phyloP scores from a whole-genome alignment of 2,113 vertebrate genomes.

The Cygnus atratus region DNA sequence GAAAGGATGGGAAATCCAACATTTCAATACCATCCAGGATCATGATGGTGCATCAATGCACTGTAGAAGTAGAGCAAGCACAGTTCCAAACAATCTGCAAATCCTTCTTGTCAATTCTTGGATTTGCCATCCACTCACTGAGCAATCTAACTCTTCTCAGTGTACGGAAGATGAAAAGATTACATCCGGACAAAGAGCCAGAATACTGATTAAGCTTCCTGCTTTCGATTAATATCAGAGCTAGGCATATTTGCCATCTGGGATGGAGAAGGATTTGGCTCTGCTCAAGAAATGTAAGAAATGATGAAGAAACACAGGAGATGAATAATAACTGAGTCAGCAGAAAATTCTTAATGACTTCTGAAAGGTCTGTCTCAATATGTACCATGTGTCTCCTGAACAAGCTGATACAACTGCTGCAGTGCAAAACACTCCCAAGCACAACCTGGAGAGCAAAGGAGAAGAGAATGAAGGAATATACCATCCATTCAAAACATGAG shows the following conservation, averaged over 20 bases:
- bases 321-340: conserved; percentile 11
- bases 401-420: not conserved
- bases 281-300: not conserved
- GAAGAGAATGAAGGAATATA: not conserved
- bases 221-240: conserved; percentile 37
- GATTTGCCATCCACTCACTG: not conserved
- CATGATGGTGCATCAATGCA: not conserved
- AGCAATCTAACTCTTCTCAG: not conserved
- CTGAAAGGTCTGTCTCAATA: conserved; percentile 36
- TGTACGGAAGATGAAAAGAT: not conserved
- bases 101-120: conserved; percentile 1
- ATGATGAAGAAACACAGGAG: conserved; percentile 1
- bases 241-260: not conserved
- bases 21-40: not conserved
- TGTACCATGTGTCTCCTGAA: not conserved
- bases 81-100: not conserved
- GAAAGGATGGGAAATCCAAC: not conserved
- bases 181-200: not conserved
- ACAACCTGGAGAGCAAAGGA: not conserved
- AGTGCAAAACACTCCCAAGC: not conserved
- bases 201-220: not conserved
- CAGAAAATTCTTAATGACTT: conserved; percentile 45
- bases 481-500: not conserved
- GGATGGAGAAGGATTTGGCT: not conserved
- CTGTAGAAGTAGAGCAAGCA: not conserved